Conservation (phyloP, 2,888 invertebrate species). For the Melanchra persicariae region DNA sequence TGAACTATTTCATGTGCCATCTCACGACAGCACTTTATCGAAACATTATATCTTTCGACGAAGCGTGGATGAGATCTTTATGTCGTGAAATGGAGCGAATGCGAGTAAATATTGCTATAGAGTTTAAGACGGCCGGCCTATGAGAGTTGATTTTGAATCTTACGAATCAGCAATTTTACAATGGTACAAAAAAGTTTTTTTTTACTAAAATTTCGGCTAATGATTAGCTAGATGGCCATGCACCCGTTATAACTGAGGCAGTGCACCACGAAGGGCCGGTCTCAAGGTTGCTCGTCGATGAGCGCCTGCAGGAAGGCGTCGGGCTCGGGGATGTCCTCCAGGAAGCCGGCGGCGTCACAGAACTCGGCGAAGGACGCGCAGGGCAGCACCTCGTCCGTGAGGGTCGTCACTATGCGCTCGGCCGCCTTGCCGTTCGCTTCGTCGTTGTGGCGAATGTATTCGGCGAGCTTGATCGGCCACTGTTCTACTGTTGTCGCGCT, state of each 20-base stretch:
- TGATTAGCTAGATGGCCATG: constrained; percentile 72
- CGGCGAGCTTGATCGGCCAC: constrained; percentile 97
- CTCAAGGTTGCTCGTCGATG: constrained; percentile 84
- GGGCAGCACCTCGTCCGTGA: constrained; percentile 97
- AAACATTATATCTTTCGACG: constrained; percentile 48
- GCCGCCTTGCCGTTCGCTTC: constrained; percentile 97
- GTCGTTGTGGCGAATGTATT: constrained; percentile 98
- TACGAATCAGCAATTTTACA: neutral
- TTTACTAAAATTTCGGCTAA: neutral
- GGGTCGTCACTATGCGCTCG: constrained; percentile 94
- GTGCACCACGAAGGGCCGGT: constrained; percentile 73
- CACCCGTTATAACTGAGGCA: constrained; percentile 81
- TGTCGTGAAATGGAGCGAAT: constrained; percentile 32
- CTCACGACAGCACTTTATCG: constrained; percentile 63
- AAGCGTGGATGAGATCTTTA: constrained; percentile 43
- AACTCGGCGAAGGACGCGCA: constrained; percentile 97
- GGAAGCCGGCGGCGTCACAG: constrained; percentile 97
- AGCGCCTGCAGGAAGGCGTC: constrained; percentile 85
- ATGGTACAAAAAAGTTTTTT: neutral
- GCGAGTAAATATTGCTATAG: constrained; percentile 7
- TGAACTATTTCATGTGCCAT: constrained; percentile 66
- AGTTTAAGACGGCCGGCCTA: neutral
- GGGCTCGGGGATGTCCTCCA: constrained; percentile 92
- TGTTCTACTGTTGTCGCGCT: constrained; percentile 93
- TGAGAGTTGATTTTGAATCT: neutral